A percentile compares a stretch with the other conserved stretches of the same genome.
Conservation (phyloP, 2,888 invertebrate genomes). For the Trypoxylon attenuatum region DNA sequence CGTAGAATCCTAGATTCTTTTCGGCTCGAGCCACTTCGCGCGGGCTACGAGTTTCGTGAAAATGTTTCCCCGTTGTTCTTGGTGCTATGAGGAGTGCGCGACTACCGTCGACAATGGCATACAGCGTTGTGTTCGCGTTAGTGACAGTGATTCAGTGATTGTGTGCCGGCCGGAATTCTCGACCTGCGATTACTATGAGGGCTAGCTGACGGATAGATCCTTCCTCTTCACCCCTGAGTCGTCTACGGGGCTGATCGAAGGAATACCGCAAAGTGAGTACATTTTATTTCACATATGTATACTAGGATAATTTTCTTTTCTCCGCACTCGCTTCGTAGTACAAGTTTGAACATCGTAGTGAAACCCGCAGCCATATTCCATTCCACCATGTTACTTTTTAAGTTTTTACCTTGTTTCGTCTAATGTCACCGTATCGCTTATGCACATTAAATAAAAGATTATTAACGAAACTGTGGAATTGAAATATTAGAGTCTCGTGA, state of each 20-base stretch:
- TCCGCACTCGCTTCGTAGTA: no score
- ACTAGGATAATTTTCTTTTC: background rate
- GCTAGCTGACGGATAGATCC: slow-evolving; percentile 67
- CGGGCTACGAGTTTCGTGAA: background rate
- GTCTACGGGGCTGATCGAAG: slow-evolving; percentile 50
- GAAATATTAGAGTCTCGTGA: no score
- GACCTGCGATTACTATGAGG: slow-evolving; percentile 50
- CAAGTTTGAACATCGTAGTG: no score
- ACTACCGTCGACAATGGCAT: slow-evolving; percentile 26
- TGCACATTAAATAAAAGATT: no score
- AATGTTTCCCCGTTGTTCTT: background rate
- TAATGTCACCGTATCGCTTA: no score
- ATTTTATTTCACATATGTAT: background rate
- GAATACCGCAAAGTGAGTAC: slow-evolving; percentile 60
- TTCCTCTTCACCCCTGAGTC: slow-evolving; percentile 43
- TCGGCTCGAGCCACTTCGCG: slow-evolving; percentile 12
- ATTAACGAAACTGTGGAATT: no score
- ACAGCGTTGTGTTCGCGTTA: slow-evolving; percentile 27
- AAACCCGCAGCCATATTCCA: no score
- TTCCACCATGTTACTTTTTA: no score
- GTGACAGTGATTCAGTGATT: slow-evolving; percentile 47
- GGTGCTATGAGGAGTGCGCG: background rate
- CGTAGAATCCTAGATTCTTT: slow-evolving; percentile 55
- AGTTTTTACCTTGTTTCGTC: no score
- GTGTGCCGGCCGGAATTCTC: slow-evolving; percentile 24